Conservation (phyloP, 2,797 vertebrate genomes). For the Aplochiton taeniatus region DNA sequence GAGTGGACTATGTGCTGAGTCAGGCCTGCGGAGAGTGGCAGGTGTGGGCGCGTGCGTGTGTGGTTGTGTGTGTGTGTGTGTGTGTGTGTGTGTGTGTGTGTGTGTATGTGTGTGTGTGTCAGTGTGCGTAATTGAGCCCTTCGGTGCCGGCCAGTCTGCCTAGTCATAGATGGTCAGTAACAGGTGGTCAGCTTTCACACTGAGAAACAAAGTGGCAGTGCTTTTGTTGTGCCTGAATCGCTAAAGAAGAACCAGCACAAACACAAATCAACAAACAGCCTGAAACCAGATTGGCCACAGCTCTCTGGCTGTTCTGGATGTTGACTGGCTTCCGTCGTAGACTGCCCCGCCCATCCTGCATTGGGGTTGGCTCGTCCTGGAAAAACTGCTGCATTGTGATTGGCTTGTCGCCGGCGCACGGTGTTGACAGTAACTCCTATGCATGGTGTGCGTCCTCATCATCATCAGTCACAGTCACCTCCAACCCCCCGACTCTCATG, state of each 20-base stretch:
- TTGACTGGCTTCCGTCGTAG: slow-evolving; percentile 10
- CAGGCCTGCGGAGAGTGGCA: not conserved
- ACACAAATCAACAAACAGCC: no score
- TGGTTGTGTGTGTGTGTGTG: slow-evolving; percentile 6
- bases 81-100: not conserved
- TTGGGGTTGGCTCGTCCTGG: slow-evolving; percentile 11
- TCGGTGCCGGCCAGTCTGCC: slow-evolving; percentile 39
- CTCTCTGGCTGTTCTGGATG: not conserved
- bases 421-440: slow-evolving; percentile 10
- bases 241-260: not conserved
- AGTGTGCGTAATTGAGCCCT: slow-evolving; percentile 20
- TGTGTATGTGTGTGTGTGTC: not conserved
- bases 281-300: slow-evolving; percentile 35
- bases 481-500: not conserved
- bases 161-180: slow-evolving; percentile 30
- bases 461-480: not conserved
- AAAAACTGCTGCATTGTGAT: slow-evolving; percentile 22
- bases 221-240: not conserved
- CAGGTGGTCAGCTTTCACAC: slow-evolving; percentile 36
- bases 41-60: not conserved
- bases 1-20: slow-evolving; percentile 4
- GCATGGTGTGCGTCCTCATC: slow-evolving; percentile 65
- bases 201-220: not conserved
- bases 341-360: not conserved
- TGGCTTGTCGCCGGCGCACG: slow-evolving; percentile 44